phyloP scores from a whole-genome alignment of 2,888 invertebrate species.

The Sthenelais limicola region DNA sequence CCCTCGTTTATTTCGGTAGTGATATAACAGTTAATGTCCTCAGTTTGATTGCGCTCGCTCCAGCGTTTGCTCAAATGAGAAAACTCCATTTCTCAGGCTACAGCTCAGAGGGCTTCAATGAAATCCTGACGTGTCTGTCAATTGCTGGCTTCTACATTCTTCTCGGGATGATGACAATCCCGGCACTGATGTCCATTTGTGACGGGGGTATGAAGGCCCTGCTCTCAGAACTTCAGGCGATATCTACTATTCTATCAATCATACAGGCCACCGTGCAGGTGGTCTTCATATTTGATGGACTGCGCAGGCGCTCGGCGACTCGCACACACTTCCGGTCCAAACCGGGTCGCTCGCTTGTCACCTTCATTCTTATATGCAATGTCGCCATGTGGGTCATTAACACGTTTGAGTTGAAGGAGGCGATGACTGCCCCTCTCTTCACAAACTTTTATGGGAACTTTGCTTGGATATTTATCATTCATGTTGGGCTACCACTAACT shows the following conservation, averaged over 20 bases:
- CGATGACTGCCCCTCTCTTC: conserved; percentile 77
- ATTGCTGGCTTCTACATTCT: conserved; percentile 16
- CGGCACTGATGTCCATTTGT: neutral
- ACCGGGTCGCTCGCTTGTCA: conserved; percentile 66
- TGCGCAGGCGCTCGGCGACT: conserved; percentile 57
- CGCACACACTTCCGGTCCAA: conserved; percentile 41
- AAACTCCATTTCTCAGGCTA: conserved; percentile 23
- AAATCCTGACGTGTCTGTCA: conserved; percentile 13
- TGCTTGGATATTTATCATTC: conserved; percentile 78
- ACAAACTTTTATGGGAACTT: conserved; percentile 77
- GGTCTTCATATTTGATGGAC: conserved; percentile 66
- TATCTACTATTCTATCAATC: conserved; percentile 23
- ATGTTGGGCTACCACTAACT: conserved; percentile 77
- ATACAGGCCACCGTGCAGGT: conserved; percentile 59
- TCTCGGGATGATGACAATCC: conserved; percentile 1
- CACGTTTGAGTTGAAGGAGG: conserved; percentile 63
- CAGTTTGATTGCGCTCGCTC: neutral
- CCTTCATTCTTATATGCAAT: conserved; percentile 76
- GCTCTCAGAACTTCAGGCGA: conserved; percentile 19
- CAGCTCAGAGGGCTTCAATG: neutral
- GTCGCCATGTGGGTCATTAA: conserved; percentile 76
- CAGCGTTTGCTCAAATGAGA: conserved; percentile 17
- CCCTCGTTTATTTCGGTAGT: conserved; percentile 24
- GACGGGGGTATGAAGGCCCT: neutral
- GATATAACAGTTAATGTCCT: conserved; percentile 32